Base-by-base conservation (phyloP, 53 echinoderm and acorn worm genomes). In the Echinarachnius parma region DNA sequence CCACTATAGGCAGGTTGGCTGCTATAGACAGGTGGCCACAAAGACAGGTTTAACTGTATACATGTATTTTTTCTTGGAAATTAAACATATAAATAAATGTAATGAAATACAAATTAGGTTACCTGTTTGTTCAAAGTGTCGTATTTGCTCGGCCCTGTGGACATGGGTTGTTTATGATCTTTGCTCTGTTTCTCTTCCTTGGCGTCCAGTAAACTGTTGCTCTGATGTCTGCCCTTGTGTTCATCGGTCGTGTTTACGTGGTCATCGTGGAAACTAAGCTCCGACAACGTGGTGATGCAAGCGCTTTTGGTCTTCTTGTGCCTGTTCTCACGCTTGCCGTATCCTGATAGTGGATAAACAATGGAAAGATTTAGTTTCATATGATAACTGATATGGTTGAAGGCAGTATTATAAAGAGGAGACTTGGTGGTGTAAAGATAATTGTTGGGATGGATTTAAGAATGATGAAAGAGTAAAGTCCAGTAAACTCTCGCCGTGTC, bases 61-160 rank as follows among this genome's bases (percentile, higher is more conserved):
- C 39, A 39, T 39, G 39, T 39, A 39, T 39, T 7, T 39, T 39
- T 13, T 39, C 7, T 39, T 39, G 39, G 13, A 13, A 9, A 39
- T 13, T 39, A 13, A 39, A 13, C 7, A 39, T 39, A 39, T 9
- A 7, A 39, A 35, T 39, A 0, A n/a, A n/a, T n/a, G n/a, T n/a
- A n/a, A n/a, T n/a, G 42, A 39, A 39, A 39, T 7, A 39, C 7
- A 39, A 13, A 39, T 39, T 7, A 13, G 13, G 4, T 18, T 18
- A 69, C 70, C 70, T 69, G 70, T 53, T 34, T 53, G 9, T 52
- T 15, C 14, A 69, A 53, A 1, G 70, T 69, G 34, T 69, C 70
- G 23, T 69, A 69, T 46, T 69, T 69, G 34, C 70, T 69, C 0
- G 53, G 19, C 24, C 34, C 52, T 16, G 21, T 50, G 1, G 24